Base-by-base conservation (phyloP, 2,888 invertebrate species). In the Malthinus flaveolus region DNA sequence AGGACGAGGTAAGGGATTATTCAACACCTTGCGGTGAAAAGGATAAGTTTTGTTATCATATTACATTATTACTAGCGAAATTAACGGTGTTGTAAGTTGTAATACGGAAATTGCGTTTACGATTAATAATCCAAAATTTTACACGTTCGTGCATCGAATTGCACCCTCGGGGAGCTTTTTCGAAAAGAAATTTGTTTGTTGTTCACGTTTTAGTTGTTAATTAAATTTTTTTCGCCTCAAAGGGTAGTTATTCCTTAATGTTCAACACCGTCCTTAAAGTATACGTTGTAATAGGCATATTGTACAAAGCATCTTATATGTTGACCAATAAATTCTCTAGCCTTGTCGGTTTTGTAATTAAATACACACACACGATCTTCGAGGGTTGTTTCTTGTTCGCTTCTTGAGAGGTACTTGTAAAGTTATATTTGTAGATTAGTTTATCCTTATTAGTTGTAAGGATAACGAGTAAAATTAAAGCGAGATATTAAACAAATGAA, bases 291-390 rank as follows among this genome's bases (percentile, higher is more conserved):
- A 67, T 63, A 63, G 62, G 62, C 61, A 58, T 23, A 23, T 23
- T 23, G 23, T 23, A 23, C 23, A 23, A 23, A 58, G 52, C 60
- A 57, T 62, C 67, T 67, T 63, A 68, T 66, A 67, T 57, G 66
- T 64, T 66, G 67, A 66, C 68, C 68, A 67, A 68, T 68, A 68
- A 68, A 68, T 68, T 65, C 64, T 62, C 52, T 55, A 58, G 56
- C 61, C 63, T 63, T 65, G 66, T 67, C 66, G 65, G 65, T 68
- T 62, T 58, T 67, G 66, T 68, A 68, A 68, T 68, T 68, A 68
- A 68, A 66, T 66, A 66, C 66, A 68, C 62, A 67, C 65, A 66
- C 39, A 42, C 61, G 59, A 56, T 56, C 59, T 59, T 56, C 48
- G 59, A 59, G 59, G 59, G 59, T 56, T 51, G 55, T 11, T 54